Conservation (phyloP, 1,140 invertebrate species). For the Leptinotarsa defecta region DNA sequence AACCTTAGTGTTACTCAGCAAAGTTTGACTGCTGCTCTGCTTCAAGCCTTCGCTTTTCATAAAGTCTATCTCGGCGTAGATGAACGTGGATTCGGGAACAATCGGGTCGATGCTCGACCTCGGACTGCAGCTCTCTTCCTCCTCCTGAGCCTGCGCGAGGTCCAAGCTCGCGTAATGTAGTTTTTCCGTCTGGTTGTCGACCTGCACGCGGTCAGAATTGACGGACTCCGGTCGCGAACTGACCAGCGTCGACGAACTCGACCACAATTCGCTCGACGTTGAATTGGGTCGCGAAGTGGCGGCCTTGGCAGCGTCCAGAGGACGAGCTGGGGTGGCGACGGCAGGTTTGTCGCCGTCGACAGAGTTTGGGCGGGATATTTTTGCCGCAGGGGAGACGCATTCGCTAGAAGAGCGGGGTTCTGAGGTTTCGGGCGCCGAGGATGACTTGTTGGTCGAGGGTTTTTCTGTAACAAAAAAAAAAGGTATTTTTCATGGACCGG, state of each 20-base stretch:
- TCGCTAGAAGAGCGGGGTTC: conserved; percentile 34
- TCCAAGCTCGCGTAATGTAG: conserved; percentile 72
- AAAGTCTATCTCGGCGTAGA: conserved; percentile 76
- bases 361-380: conserved; percentile 51
- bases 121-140: conserved; percentile 35
- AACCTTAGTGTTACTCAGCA: conserved; percentile 39
- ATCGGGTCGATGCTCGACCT: conserved; percentile 49
- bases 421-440: conserved; percentile 25
- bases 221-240: conserved; percentile 58
- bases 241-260: conserved; percentile 51
- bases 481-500: no score
- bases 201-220: conserved; percentile 55
- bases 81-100: conserved; percentile 58
- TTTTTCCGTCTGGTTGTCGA: conserved; percentile 52
- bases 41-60: conserved; percentile 63
- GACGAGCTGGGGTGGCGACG: conserved; percentile 48
- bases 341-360: conserved; percentile 49
- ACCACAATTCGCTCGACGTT: conserved; percentile 51
- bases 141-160: conserved; percentile 55
- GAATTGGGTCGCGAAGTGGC: conserved; percentile 48
- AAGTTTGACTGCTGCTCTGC: conserved; percentile 44
- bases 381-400: conserved; percentile 51
- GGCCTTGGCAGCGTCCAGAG: conserved; percentile 47
- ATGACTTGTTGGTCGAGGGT: conserved; percentile 19
- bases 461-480: conserved; percentile 25